Percentiles rank a stretch among this genome's conserved stretches.
phyloP scores from a whole-genome alignment of 2,797 vertebrate species.

The Xenopus petersii region DNA sequence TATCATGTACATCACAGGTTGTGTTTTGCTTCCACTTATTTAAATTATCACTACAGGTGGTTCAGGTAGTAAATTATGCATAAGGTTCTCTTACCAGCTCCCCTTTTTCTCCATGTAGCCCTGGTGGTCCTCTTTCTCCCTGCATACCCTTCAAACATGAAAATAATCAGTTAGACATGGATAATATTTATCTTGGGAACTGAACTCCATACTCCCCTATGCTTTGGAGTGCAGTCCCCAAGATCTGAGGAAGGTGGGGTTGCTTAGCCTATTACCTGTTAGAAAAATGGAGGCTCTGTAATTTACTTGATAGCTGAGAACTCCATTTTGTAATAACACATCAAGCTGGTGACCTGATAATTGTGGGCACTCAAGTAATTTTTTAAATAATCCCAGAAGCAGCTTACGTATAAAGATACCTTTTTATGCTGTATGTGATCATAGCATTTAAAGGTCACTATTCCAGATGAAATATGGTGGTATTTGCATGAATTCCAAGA shows the following conservation, averaged over 20 bases:
- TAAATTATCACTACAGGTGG: too few relatives aligned
- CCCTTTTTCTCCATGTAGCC: conserved; percentile 81
- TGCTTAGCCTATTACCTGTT: conserved; percentile 10
- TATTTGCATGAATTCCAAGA: not conserved
- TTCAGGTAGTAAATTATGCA: not conserved
- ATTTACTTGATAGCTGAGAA: not conserved
- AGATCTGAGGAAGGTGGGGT: not conserved
- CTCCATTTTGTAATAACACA: too few relatives aligned
- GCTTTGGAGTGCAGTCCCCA: not conserved
- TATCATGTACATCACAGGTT: too few relatives aligned
- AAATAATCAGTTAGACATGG: conserved; percentile 10
- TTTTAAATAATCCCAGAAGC: too few relatives aligned
- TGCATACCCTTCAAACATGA: conserved; percentile 79
- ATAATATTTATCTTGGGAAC: not conserved
- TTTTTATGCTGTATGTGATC: too few relatives aligned
- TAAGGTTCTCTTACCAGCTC: conserved; percentile 74
- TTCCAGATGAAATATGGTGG: not conserved
- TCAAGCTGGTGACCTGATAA: too few relatives aligned
- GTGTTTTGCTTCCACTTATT: too few relatives aligned
- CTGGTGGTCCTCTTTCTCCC: conserved; percentile 79
- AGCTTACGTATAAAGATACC: not conserved
- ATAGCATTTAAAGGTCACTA: not conserved
- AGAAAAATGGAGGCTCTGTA: not conserved
- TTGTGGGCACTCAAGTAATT: too few relatives aligned
- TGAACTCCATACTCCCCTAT: not conserved